A percentile compares a stretch with the other conserved stretches of the same genome.
These are phyloP conservation scores for Otis tarda DNA, from an alignment of 2,113 vertebrate genomes.

Conservation along the genomic window DNA sequence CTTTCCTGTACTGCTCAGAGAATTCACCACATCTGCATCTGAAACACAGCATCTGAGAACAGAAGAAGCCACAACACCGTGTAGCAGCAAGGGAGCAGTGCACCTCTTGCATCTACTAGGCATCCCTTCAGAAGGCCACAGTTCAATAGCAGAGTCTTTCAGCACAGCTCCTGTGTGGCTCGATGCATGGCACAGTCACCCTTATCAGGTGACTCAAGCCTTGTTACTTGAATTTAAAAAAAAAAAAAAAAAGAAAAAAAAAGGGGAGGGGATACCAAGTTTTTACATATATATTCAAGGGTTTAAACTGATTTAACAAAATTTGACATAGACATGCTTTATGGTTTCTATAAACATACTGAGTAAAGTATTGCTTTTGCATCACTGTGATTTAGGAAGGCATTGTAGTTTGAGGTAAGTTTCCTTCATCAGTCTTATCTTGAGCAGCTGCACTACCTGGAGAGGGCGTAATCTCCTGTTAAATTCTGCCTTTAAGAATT, in stretches of 20 bases:
- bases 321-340: neutral
- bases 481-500: neutral
- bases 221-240: neutral
- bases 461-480: neutral
- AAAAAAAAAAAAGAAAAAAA: too few relatives aligned
- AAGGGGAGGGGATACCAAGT: too few relatives aligned
- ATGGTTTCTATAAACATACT: neutral
- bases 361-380: neutral
- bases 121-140: neutral
- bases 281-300: neutral
- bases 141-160: neutral
- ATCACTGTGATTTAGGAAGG: neutral
- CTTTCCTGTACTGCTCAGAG: neutral
- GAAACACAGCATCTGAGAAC: neutral
- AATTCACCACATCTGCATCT: neutral
- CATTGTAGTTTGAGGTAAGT: neutral
- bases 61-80: neutral
- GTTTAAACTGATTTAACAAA: neutral
- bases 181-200: neutral
- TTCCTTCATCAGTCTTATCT: neutral
- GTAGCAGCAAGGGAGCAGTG: neutral
- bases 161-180: neutral
- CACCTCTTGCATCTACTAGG: neutral
- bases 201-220: neutral
- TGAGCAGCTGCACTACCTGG: neutral